phyloP scores from a whole-genome alignment of 2,113 vertebrate species.

The Scomber scombrus region DNA sequence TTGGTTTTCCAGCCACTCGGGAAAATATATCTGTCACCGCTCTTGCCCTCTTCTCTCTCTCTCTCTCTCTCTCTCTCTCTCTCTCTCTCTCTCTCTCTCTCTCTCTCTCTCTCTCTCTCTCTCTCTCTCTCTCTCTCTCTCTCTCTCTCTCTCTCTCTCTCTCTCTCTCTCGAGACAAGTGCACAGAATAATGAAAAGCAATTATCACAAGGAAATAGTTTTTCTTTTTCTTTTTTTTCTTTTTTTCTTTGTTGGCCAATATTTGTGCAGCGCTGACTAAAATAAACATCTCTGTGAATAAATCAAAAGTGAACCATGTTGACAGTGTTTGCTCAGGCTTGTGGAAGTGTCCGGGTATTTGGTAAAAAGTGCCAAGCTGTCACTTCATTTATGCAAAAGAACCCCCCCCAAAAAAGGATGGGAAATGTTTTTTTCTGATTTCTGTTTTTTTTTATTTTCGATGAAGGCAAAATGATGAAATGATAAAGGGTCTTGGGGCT shows the following conservation, averaged over 20 bases:
- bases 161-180: constrained; percentile 23
- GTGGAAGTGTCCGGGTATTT: background rate
- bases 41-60: background rate
- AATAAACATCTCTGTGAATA: constrained; percentile 22
- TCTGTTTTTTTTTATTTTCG: constrained; percentile 25
- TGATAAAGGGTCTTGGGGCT: background rate
- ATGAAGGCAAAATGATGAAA: constrained; percentile 34
- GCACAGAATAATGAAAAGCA: constrained; percentile 29
- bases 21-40: constrained; percentile 22
- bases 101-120: too few species aligned
- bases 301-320: constrained; percentile 39
- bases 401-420: background rate
- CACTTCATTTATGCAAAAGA: constrained; percentile 42
- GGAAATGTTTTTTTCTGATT: constrained; percentile 8
- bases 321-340: background rate
- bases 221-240: constrained; percentile 10
- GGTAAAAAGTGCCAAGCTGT: constrained; percentile 25
- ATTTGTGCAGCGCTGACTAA: constrained; percentile 10
- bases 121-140: too few species aligned
- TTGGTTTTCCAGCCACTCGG: constrained; percentile 21
- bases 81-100: too few species aligned
- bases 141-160: too few species aligned
- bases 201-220: constrained; percentile 46
- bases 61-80: too few species aligned
- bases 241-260: background rate